Evolutionary conservation across 2,113 vertebrate genomes (phyloP).

Genomic region (Hippocampus abdominalis): DNA sequence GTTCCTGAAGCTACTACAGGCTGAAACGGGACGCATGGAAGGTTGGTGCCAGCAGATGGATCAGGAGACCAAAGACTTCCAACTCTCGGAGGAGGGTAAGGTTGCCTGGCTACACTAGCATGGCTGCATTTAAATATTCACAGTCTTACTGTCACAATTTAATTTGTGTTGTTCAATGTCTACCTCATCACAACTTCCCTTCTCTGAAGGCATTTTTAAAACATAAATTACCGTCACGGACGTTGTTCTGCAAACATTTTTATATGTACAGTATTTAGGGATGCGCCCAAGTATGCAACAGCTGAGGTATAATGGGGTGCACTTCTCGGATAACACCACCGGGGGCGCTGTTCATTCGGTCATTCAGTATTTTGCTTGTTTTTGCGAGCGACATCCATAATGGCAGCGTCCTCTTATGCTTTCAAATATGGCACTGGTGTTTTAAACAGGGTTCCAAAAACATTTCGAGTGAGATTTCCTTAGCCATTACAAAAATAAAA

Average conservation of each 20-base stretch:
- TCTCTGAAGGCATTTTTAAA: neutral
- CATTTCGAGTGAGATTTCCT: neutral
- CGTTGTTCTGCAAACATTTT: too few relatives aligned
- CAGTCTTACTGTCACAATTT: neutral
- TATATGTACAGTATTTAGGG: neutral
- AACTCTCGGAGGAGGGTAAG: conserved; percentile 94
- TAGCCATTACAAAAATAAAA: too few relatives aligned
- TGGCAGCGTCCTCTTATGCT: neutral
- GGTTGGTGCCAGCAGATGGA: conserved; percentile 99
- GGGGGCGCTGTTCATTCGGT: neutral
- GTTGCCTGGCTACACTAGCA: neutral
- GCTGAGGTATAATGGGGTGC: neutral
- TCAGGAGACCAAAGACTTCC: conserved; percentile 96
- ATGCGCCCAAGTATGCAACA: neutral
- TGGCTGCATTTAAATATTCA: neutral
- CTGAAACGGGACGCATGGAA: conserved; percentile 92
- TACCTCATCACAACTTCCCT: neutral
- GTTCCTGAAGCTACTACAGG: conserved; percentile 97
- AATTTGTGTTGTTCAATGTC: neutral
- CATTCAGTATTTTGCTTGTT: neutral
- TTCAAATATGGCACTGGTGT: neutral
- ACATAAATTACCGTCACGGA: too few relatives aligned
- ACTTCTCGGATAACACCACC: neutral
- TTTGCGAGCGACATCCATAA: neutral
- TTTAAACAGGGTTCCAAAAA: neutral